Evolutionary conservation across 1,140 invertebrate species (phyloP).

Genomic region (Brachionus asplanchnoidis): DNA sequence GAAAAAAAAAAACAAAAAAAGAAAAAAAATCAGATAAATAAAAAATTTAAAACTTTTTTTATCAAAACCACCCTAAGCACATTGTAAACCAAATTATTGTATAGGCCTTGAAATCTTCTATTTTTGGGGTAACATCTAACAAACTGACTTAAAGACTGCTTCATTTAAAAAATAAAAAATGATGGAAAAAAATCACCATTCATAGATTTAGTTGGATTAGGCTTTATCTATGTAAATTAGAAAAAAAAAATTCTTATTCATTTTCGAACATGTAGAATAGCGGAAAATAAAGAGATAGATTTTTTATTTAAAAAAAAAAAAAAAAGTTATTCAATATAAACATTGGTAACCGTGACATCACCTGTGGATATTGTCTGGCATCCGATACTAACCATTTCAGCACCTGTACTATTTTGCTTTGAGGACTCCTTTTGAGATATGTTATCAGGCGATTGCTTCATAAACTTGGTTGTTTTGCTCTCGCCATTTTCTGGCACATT

Average conservation of each 20-base stretch:
- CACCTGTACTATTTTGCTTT: not conserved
- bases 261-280: slow-evolving; percentile 2
- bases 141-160: not conserved
- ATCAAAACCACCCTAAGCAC: not conserved
- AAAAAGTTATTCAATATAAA: slow-evolving; percentile 41
- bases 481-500: not conserved
- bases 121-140: not conserved
- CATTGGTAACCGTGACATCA: slow-evolving; percentile 37
- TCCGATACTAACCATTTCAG: slow-evolving; percentile 21
- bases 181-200: not conserved
- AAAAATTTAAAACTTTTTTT: not conserved
- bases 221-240: not conserved
- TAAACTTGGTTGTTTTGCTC: slow-evolving; percentile 2
- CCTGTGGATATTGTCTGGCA: slow-evolving; percentile 42
- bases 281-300: not conserved
- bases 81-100: not conserved
- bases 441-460: slow-evolving; percentile 38
- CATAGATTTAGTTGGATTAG: slow-evolving; percentile 1
- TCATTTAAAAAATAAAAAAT: not conserved
- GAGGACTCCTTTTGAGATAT: slow-evolving; percentile 10
- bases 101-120: not conserved
- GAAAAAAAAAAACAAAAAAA: not conserved
- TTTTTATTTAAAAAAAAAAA: not conserved
- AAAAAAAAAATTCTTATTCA: not conserved
- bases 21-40: not conserved